Conservation (phyloP, 2,797 vertebrate species). For the Pangasius larnaudii region DNA sequence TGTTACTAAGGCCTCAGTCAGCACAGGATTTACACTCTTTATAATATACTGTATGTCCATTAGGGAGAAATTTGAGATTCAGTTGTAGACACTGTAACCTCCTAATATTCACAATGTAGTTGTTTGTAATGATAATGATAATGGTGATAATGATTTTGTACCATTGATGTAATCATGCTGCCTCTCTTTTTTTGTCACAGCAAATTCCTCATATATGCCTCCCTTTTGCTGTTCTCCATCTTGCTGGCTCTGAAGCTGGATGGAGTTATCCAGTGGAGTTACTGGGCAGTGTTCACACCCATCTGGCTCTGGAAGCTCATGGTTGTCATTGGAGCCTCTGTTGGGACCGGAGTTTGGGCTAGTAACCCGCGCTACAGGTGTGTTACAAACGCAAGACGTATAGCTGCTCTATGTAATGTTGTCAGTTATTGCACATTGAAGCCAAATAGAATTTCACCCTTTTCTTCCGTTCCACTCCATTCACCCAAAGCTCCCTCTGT, state of each 20-base stretch:
- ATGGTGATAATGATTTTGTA: too few species aligned
- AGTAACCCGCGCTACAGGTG: constrained; percentile 97
- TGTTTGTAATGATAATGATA: too few species aligned
- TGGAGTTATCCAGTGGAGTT: constrained; percentile 94
- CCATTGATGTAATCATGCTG: not conserved
- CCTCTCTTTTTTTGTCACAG: constrained; percentile 67
- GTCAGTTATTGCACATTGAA: not conserved
- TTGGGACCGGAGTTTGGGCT: constrained; percentile 96
- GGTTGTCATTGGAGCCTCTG: constrained; percentile 93
- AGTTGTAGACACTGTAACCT: not conserved
- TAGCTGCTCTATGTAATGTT: not conserved
- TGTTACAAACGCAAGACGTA: not conserved
- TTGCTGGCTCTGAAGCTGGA: constrained; percentile 91
- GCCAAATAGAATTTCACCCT: too few species aligned
- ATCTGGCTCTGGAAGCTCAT: constrained; percentile 98
- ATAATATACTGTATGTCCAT: not conserved
- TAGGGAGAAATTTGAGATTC: not conserved
- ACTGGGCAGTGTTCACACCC: constrained; percentile 96
- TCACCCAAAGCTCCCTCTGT: not conserved
- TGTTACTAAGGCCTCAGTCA: not conserved
- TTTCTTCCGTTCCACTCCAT: not conserved
- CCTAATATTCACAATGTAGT: not conserved
- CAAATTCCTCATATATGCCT: constrained; percentile 98
- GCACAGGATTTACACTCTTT: not conserved
- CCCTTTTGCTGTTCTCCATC: constrained; percentile 95